Percentiles rank a stretch among this genome's conserved stretches.
Conservation (phyloP, 2,888 invertebrate species). For the Nomada lathburiana region DNA sequence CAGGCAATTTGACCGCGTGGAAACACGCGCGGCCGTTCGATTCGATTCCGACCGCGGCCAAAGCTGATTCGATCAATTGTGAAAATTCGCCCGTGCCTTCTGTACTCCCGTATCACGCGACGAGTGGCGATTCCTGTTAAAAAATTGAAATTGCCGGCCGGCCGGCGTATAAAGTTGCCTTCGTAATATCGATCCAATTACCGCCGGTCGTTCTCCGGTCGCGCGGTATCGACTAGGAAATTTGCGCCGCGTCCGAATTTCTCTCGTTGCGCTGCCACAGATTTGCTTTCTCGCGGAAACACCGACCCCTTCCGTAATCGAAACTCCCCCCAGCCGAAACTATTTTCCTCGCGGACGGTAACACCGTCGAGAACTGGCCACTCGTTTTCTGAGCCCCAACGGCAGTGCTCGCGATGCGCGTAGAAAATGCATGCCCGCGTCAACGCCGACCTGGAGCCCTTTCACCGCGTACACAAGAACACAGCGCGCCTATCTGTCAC, state of each 20-base stretch:
- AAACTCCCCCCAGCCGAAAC: not conserved
- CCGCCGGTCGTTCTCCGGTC: slow-evolving; percentile 22
- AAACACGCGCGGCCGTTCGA: slow-evolving; percentile 38
- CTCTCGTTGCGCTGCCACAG: not conserved
- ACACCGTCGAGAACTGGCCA: not conserved
- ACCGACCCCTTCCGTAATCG: not conserved
- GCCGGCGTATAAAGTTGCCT: slow-evolving; percentile 7
- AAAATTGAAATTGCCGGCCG: slow-evolving; percentile 46
- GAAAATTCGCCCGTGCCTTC: slow-evolving; percentile 60
- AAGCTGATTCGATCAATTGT: slow-evolving; percentile 59
- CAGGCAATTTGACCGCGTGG: slow-evolving; percentile 50
- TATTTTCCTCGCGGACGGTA: not conserved
- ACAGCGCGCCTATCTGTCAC: slow-evolving; percentile 58
- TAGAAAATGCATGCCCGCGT: slow-evolving; percentile 25
- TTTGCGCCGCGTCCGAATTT: slow-evolving; percentile 10
- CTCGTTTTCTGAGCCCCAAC: not conserved
- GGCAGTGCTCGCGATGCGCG: not conserved
- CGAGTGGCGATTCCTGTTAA: slow-evolving; percentile 35
- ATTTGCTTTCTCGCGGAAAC: no score
- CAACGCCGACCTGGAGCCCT: slow-evolving; percentile 53
- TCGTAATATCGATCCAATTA: slow-evolving; percentile 53
- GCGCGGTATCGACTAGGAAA: slow-evolving; percentile 21
- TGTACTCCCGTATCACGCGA: slow-evolving; percentile 48
- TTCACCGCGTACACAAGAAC: slow-evolving; percentile 51
- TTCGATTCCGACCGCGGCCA: slow-evolving; percentile 31